Conservation (phyloP, 1,140 invertebrate genomes). For the Drosophila sp. region DNA sequence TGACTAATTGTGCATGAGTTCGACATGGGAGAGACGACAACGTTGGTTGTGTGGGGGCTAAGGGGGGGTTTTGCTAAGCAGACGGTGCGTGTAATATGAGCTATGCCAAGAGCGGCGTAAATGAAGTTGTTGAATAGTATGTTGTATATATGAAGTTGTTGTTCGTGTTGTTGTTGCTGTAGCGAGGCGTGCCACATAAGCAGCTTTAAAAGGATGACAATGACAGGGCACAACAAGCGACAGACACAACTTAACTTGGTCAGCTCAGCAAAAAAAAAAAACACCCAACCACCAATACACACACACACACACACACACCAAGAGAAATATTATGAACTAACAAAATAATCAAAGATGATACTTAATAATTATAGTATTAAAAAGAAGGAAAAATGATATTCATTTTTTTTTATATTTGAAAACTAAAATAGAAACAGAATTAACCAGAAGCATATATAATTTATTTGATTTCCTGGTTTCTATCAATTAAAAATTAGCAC, state of each 20-base stretch:
- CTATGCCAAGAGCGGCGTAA: slow-evolving; percentile 54
- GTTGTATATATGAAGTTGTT: slow-evolving; percentile 27
- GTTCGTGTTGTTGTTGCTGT: slow-evolving; percentile 44
- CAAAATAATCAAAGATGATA: no score
- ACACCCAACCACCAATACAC: not conserved
- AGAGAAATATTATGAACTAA: not conserved
- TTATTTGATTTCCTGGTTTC: no score
- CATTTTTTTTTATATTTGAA: no score
- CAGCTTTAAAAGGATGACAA: slow-evolving; percentile 69
- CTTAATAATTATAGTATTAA: not conserved
- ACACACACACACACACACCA: not conserved
- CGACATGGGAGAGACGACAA: slow-evolving; percentile 49
- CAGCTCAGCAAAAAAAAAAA: slow-evolving; percentile 28
- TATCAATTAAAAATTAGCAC: no score
- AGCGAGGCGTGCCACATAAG: slow-evolving; percentile 62
- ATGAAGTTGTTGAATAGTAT: slow-evolving; percentile 63
- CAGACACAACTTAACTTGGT: slow-evolving; percentile 19
- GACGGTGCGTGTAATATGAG: slow-evolving; percentile 75
- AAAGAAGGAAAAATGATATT: not conserved
- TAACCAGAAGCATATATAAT: no score
- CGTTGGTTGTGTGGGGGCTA: not conserved
- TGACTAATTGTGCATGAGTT: slow-evolving; percentile 81
- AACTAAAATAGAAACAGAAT: no score
- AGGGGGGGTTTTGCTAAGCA: slow-evolving; percentile 26
- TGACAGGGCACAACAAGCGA: slow-evolving; percentile 53